These are phyloP conservation scores for Hypsibius dujardini DNA, from an alignment of 1,140 invertebrate species.

Conservation along the genomic window DNA sequence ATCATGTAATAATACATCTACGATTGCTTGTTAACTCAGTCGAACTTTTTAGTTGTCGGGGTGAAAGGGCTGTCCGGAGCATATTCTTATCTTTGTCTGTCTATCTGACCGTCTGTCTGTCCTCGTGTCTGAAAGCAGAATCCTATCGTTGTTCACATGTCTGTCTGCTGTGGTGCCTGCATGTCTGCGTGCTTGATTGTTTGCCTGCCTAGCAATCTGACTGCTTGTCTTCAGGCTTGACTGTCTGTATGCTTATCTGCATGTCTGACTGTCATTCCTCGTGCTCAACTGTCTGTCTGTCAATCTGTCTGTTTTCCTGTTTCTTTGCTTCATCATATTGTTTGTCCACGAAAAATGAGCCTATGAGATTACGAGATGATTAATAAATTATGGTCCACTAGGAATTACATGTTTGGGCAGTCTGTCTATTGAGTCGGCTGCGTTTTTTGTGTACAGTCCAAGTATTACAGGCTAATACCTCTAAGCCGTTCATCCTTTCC, in stretches of 20 bases:
- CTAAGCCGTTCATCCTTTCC: constrained; percentile 53
- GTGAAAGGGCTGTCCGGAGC: not conserved
- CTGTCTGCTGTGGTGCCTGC: no score
- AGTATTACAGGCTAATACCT: constrained; percentile 31
- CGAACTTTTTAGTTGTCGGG: constrained; percentile 19
- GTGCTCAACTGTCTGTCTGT: not conserved
- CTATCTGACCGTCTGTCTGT: no score
- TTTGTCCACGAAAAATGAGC: not conserved
- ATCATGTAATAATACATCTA: constrained; percentile 18
- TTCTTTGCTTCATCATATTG: not conserved
- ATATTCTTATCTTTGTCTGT: no score
- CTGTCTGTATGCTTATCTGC: no score
- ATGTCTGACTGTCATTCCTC: no score
- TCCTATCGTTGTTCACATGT: no score
- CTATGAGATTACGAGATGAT: not conserved
- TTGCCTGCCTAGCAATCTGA: no score
- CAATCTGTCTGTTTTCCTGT: not conserved
- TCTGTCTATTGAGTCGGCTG: constrained; percentile 19
- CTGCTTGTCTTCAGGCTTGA: no score
- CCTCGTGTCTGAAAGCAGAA: no score
- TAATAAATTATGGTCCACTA: not conserved
- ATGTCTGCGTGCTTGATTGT: no score
- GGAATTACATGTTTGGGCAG: not conserved
- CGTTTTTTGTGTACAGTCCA: not conserved
- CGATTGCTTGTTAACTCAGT: constrained; percentile 22